Base-by-base conservation (phyloP, 2,888 invertebrate species). In the Eupithecia tripunctaria region DNA sequence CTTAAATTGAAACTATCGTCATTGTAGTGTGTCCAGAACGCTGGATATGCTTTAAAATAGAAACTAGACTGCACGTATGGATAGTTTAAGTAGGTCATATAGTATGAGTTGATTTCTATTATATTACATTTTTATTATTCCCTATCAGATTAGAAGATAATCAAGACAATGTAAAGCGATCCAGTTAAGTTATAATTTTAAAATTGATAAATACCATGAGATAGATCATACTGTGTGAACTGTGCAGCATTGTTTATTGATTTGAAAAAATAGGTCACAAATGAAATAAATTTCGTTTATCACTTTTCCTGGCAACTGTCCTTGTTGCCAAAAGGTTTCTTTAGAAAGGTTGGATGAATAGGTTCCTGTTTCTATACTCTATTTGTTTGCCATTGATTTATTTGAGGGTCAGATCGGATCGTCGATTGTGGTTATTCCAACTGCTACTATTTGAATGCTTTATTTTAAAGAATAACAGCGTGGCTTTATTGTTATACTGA, bases 381-480 rank as follows among this genome's bases (percentile, higher is more conserved):
- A 71, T 79, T 78, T 76, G 74, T 79, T 76, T 76, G 65, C 69
- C 68, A 67, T 74, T 76, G 75, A 79, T 79, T 78, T 79, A 78
- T 79, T 73, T 62, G 72, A 43, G 67, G 76, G 69, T 68, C 60
- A 70, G 69, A 71, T 68, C 70, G 67, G 62, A 27, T 68, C 43
- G 67, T 70, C 38, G 71, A 68, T 63, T 47, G 51, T 69, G 56
- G 56, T 67, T 68, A 56, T 66, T 71, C 41, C 68, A 67, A 74
- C 25, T 64, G 66, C 32, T 63, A 67, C 62, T 62, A 65, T 71
- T 70, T 38, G 60, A 70, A 65, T 71, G 51, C 1, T 47, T 59
- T 38, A 65, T 18, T 68, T 47, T n/a, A 63, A 63, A 63, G 62
- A 63, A n/a, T 32, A 60, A 63, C 21, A 63, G n/a, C 29, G 32